Evolutionary conservation across 1,140 invertebrate genomes (phyloP).

Genomic region (Pararge aegeria): DNA sequence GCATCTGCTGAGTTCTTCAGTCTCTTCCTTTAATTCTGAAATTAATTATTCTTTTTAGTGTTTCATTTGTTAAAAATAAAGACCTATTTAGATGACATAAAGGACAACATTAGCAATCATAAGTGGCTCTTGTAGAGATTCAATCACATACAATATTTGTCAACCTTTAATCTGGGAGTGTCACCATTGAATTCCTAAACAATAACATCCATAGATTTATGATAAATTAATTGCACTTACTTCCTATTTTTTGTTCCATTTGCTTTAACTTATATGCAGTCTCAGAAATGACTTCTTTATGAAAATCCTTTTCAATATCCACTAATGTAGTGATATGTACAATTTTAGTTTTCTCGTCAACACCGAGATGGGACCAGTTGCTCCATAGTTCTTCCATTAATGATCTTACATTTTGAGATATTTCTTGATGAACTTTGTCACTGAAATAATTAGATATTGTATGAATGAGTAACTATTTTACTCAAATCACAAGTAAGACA

Average conservation of each 20-base stretch:
- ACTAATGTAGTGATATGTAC: slow-evolving; percentile 58
- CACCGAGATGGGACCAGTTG: slow-evolving; percentile 70
- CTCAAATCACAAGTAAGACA: no score
- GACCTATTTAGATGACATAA: no score
- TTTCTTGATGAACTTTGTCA: slow-evolving; percentile 57
- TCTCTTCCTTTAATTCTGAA: slow-evolving; percentile 65
- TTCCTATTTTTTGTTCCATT: slow-evolving; percentile 62
- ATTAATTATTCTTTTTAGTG: slow-evolving; percentile 11
- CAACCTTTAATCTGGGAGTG: no score
- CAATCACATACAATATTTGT: no score
- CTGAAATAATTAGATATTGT: no score
- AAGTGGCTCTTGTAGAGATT: no score
- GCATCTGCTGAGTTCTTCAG: slow-evolving; percentile 60
- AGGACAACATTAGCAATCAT: no score
- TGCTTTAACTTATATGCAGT: slow-evolving; percentile 55
- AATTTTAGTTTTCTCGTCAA: slow-evolving; percentile 56
- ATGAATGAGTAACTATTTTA: no score
- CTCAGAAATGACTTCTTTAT: slow-evolving; percentile 64
- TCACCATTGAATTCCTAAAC: no score
- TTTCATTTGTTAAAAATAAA: no score
- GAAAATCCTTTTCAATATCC: slow-evolving; percentile 65
- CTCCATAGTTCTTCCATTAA: slow-evolving; percentile 70
- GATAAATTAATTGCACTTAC: no score
- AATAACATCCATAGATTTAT: no score
- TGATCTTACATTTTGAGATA: slow-evolving; percentile 51